Conservation (phyloP, 30 jellyfish, hydroid and myxozoan genomes). For the Rhopilema esculentum region DNA sequence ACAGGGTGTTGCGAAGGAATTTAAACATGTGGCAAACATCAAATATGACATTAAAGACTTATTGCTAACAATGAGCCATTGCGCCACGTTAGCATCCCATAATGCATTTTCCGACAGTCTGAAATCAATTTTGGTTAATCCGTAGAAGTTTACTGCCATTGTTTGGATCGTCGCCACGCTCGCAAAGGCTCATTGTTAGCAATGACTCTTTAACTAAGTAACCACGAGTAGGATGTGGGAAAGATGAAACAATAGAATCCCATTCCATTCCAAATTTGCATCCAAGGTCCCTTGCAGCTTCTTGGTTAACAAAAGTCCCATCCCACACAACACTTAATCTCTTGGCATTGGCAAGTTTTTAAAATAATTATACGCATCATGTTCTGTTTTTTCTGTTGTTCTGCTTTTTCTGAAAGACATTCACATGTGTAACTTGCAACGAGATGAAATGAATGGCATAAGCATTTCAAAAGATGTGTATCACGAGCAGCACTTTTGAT, state of each 20-base stretch:
- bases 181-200: no score
- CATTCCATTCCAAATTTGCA: conserved; percentile 22
- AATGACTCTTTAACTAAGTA: conserved; percentile 25
- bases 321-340: no score
- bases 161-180: no score
- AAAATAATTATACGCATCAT: conserved; percentile 33
- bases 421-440: conserved; percentile 3
- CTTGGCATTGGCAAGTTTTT: conserved; percentile 39
- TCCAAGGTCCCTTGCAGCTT: conserved; percentile 44
- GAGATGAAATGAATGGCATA: conserved; percentile 41
- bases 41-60: no score
- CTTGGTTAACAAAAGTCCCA: conserved; percentile 53
- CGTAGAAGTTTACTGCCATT: no score
- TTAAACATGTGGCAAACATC: no score
- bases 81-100: no score
- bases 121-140: no score
- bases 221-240: conserved; percentile 50
- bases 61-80: no score
- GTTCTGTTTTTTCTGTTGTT: no score
- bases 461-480: conserved; percentile 22
- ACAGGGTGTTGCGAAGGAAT: no score
- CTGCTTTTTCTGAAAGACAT: conserved; percentile 18
- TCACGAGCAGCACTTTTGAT: neutral
- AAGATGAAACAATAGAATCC: neutral
- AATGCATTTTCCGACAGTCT: no score